Evolutionary conservation across 1,140 invertebrate species (phyloP).

Genomic region (Formica selysi): DNA sequence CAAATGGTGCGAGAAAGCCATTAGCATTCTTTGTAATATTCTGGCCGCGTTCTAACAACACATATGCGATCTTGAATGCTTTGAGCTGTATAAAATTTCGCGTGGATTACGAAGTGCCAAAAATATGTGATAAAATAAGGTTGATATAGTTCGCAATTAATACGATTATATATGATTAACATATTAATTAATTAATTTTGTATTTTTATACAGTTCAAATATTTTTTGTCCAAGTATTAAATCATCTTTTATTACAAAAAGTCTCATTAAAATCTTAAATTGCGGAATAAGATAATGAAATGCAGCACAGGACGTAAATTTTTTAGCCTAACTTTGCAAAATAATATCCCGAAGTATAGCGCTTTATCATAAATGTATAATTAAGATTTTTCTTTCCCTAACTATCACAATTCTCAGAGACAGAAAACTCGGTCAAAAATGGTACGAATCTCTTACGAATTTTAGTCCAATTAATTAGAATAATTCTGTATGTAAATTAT

Average conservation of each 20-base stretch:
- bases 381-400: not conserved
- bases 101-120: no score
- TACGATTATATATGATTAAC: no score
- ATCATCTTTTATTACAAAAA: not conserved
- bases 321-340: constrained; percentile 10
- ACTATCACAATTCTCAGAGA: not conserved
- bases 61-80: no score
- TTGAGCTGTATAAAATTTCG: no score
- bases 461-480: not conserved
- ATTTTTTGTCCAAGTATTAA: no score
- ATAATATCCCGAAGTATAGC: not conserved
- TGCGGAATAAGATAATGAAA: not conserved
- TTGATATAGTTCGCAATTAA: no score
- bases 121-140: no score
- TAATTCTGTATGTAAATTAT: not conserved
- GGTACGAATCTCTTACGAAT: not conserved
- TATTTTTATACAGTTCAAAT: no score
- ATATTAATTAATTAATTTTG: no score
- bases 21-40: no score
- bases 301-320: not conserved
- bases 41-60: no score
- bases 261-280: constrained; percentile 26
- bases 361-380: not conserved
- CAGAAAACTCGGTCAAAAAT: not conserved
- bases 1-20: no score